Base-by-base conservation (phyloP, 2,888 invertebrate genomes). In the Cheilosia impressa region DNA sequence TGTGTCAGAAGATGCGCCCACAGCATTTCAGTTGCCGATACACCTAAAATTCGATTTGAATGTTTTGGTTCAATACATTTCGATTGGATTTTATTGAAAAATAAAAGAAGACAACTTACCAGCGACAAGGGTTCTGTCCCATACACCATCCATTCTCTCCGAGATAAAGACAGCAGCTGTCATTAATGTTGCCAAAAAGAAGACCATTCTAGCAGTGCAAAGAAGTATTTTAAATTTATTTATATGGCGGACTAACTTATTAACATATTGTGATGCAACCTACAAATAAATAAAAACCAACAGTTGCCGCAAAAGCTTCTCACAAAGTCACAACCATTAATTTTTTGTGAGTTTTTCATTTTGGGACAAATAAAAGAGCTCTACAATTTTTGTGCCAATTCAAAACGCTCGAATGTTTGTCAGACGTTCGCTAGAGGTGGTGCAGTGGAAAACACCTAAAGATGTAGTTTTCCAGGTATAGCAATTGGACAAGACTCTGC, bases 71-170 rank as follows among this genome's bases (percentile, higher is more conserved):
- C 15, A 47, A 9, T 31, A 2, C 9, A 38, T 38, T 38, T 13
- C n/a, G n/a, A 9, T 19, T 47, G 6, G 9, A 17, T n/a, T 19
- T n/a, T n/a, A 9, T 43, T 15, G 1, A n/a, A n/a, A 45, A 7
- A 15, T 17, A n/a, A 2, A 9, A 60, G 4, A 17, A 7, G 17
- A 69, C 43, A 93, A 93, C 50, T 78, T 53, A 87, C 89, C 97
- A 87, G 98, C 96, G 6, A 97, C 96, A 0, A 97, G 93, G 75
- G 96, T 96, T 80, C 98, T 93, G 90, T 98, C 97, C 95, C 98
- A 96, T 85, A 98, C 95, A 4, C 98, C 97, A 90, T 97, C 97
- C 88, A 95, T 93, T 43, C 96, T 94, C 90, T 97, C 97, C 0
- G 95, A 93, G 85, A 97, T 96, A 90, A 97, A 95, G 24, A 96